Base-by-base conservation (phyloP, 2,888 invertebrate species). In the Dascillus cervinus region DNA sequence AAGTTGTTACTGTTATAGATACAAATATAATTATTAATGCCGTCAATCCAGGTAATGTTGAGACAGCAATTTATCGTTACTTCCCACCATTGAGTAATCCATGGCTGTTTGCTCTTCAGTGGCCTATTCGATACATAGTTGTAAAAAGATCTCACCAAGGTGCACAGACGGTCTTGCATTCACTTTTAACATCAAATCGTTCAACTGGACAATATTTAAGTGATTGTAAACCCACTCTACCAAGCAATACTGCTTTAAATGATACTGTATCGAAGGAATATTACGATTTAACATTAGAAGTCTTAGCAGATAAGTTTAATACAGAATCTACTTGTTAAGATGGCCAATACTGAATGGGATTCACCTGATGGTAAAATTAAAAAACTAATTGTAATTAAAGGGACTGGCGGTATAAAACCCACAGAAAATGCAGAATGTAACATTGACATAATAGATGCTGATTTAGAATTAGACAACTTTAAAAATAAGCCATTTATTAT, bases 41-140 rank as follows among this genome's bases (percentile, higher is more conserved):
- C 17, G 66, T 62, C 6, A 59, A 69, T 47, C 69, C 67, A 2
- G 69, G 68, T 2, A 66, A 66, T 41, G 62, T 61, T 1, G 66
- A 66, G 49, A 67, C 67, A 0, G 37, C 45, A 3, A 64, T 68
- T 22, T 66, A 49, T 44, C 53, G 65, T 12, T 44, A 65, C 37
- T 66, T 60, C 42, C 62, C 62, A 3, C 53, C 50, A 5, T 40
- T 65, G 25, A 53, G 46, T 15, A 63, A 60, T 34, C 50, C 48
- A 6, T 58, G 56, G 48, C 39, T 64, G 19, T 64, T 49, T 37
- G 55, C 53, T 4, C 38, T 66, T 4, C 65, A 64, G 55, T 64
- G 60, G 56, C 62, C 64, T 2, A 50, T 65, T 26, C 49, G 66
- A 24, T 22, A 53, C 9, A 13, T 67, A 1, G 45, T 65, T 4